Evolutionary conservation across 2,888 invertebrate genomes (phyloP).

Genomic region (Malacosoma neustria): DNA sequence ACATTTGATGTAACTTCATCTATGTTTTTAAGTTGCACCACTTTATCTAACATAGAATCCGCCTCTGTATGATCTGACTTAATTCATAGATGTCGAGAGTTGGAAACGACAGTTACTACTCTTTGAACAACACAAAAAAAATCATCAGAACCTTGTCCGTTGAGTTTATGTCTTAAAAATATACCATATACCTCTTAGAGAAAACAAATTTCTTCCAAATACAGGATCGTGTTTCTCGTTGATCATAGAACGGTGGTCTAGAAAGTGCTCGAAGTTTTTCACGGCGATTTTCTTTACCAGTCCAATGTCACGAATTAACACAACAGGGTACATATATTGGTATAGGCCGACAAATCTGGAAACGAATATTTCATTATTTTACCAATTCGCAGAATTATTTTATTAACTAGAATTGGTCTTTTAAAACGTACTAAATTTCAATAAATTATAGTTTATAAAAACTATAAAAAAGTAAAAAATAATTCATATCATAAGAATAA

Average conservation of each 20-base stretch:
- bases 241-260: slow-evolving; percentile 46
- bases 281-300: slow-evolving; percentile 55
- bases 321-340: slow-evolving; percentile 39
- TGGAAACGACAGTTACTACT: too few relatives aligned
- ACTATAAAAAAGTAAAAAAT: too few relatives aligned
- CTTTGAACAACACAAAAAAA: background rate
- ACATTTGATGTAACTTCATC: too few relatives aligned
- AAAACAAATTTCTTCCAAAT: slow-evolving; percentile 58
- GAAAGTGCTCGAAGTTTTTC: slow-evolving; percentile 67
- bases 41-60: too few relatives aligned
- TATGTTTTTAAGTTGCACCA: too few relatives aligned
- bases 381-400: too few relatives aligned
- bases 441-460: background rate
- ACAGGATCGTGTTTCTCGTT: slow-evolving; percentile 47
- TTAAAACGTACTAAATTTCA: background rate
- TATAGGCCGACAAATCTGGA: slow-evolving; percentile 41
- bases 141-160: background rate
- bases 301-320: slow-evolving; percentile 53
- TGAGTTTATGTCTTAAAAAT: too few relatives aligned
- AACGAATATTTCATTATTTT: background rate
- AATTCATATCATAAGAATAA: too few relatives aligned
- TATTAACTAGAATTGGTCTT: too few relatives aligned
- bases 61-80: too few relatives aligned
- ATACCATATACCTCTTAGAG: slow-evolving; percentile 49
- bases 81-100: too few relatives aligned